A percentile compares a stretch with the other conserved stretches of the same genome.
phyloP scores from a whole-genome alignment of 2,113 vertebrate genomes.

The Ophthalmolycus amberensis region DNA sequence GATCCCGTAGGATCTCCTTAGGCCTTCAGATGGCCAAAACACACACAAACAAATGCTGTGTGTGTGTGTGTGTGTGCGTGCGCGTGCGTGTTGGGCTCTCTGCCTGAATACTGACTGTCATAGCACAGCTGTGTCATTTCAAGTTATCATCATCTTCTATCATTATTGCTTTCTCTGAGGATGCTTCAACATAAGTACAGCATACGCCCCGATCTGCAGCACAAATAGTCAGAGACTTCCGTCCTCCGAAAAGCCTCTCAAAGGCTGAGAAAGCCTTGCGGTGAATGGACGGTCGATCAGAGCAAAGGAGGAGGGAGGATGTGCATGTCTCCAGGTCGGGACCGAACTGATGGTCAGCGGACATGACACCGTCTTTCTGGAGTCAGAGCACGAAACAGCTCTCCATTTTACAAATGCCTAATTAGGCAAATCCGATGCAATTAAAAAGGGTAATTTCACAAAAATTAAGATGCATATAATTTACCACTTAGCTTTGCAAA shows the following conservation, averaged over 20 bases:
- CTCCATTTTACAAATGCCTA: conserved; percentile 11
- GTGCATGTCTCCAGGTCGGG: conserved; percentile 24
- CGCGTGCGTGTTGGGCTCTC: conserved; percentile 34
- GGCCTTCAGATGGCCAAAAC: conserved; percentile 76
- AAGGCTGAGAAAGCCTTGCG: conserved; percentile 40
- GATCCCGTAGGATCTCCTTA: conserved; percentile 75
- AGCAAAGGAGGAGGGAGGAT: conserved; percentile 3
- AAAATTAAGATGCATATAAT: conserved; percentile 10
- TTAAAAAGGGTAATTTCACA: conserved; percentile 31
- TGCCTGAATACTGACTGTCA: conserved; percentile 59
- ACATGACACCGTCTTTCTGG: conserved; percentile 12
- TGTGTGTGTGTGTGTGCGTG: conserved; percentile 33
- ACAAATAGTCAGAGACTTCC: conserved; percentile 58
- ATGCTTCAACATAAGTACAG: conserved; percentile 71
- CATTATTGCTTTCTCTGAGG: conserved; percentile 76
- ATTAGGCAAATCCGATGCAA: conserved; percentile 20
- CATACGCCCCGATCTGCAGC: conserved; percentile 59
- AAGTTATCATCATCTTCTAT: conserved; percentile 80
- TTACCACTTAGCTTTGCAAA: neutral
- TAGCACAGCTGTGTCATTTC: conserved; percentile 78
- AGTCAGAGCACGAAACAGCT: conserved; percentile 17
- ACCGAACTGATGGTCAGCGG: conserved; percentile 18
- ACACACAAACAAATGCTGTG: conserved; percentile 72
- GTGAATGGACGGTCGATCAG: conserved; percentile 42
- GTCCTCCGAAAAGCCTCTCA: conserved; percentile 50